These are phyloP conservation scores for Enteromius radiatus DNA, from an alignment of 2,797 vertebrate genomes.

Conservation along the genomic window DNA sequence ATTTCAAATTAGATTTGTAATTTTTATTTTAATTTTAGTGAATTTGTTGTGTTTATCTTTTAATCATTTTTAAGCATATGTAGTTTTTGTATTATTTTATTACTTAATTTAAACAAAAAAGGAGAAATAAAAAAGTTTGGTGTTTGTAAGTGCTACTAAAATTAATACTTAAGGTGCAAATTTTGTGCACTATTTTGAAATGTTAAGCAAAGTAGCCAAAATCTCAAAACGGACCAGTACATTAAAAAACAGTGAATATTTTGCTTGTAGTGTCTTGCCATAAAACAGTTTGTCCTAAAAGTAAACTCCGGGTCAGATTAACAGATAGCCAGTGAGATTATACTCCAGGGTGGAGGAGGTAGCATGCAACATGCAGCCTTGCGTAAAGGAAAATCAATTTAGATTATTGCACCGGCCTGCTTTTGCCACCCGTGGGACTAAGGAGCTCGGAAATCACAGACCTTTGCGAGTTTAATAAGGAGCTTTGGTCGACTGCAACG, in stretches of 20 bases:
- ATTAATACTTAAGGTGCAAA: not conserved
- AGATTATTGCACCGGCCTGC: conserved; percentile 54
- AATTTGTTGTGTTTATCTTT: not conserved
- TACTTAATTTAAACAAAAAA: not conserved
- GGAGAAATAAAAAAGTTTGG: not conserved
- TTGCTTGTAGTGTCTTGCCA: not conserved
- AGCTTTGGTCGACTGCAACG: conserved; percentile 39
- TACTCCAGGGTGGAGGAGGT: conserved; percentile 41
- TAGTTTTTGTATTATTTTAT: not conserved
- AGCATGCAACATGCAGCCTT: conserved; percentile 45
- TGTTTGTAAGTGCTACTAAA: not conserved
- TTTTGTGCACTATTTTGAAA: not conserved
- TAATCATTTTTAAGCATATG: not conserved
- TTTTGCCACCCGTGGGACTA: conserved; percentile 50
- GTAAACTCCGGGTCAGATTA: conserved; percentile 47
- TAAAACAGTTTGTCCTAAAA: not conserved
- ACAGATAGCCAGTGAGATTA: conserved; percentile 49
- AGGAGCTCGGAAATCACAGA: conserved; percentile 40
- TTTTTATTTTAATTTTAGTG: not conserved
- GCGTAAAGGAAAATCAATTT: conserved; percentile 63
- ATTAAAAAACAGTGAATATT: not conserved
- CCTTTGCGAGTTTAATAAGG: conserved; percentile 53
- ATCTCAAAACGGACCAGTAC: not conserved
- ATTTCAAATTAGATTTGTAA: not conserved
- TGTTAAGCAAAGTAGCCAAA: not conserved